Evolutionary conservation across 2,888 invertebrate genomes (phyloP).

Genomic region (Acrocera orbiculus): DNA sequence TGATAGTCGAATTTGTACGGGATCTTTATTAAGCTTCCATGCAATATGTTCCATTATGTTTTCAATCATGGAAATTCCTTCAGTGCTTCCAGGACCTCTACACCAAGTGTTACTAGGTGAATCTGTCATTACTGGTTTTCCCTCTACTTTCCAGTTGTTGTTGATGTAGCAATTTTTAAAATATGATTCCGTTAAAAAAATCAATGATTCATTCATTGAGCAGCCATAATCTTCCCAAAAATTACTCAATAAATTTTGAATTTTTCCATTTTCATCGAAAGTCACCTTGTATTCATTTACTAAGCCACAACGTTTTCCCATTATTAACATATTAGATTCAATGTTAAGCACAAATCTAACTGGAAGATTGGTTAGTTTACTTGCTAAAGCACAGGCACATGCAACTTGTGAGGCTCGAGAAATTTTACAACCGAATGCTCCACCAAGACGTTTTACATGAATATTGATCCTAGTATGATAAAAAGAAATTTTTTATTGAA

Average conservation of each 20-base stretch:
- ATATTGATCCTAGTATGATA: no score
- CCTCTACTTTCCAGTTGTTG: constrained; percentile 48
- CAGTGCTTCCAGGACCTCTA: constrained; percentile 36
- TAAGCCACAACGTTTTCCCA: constrained; percentile 42
- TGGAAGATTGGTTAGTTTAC: constrained; percentile 46
- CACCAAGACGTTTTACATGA: constrained; percentile 36
- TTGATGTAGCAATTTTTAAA: constrained; percentile 17
- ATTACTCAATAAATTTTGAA: constrained; percentile 26
- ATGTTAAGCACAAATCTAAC: constrained; percentile 48
- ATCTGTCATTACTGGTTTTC: constrained; percentile 42
- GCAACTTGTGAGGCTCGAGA: constrained; percentile 37
- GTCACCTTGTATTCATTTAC: constrained; percentile 42
- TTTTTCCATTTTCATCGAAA: constrained; percentile 38
- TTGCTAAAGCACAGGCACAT: constrained; percentile 46
- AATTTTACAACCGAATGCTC: constrained; percentile 59
- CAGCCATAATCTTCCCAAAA: constrained; percentile 31
- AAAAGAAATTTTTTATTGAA: no score
- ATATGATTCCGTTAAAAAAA: constrained; percentile 17
- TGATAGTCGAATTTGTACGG: constrained; percentile 36
- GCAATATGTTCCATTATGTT: constrained; percentile 50
- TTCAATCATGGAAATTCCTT: constrained; percentile 43
- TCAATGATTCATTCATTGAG: constrained; percentile 31
- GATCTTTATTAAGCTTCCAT: constrained; percentile 35
- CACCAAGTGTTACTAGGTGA: constrained; percentile 44
- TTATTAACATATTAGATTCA: constrained; percentile 44